These are phyloP conservation scores for Stratiomys singularior DNA, from an alignment of 2,888 invertebrate genomes.

Conservation along the genomic window DNA sequence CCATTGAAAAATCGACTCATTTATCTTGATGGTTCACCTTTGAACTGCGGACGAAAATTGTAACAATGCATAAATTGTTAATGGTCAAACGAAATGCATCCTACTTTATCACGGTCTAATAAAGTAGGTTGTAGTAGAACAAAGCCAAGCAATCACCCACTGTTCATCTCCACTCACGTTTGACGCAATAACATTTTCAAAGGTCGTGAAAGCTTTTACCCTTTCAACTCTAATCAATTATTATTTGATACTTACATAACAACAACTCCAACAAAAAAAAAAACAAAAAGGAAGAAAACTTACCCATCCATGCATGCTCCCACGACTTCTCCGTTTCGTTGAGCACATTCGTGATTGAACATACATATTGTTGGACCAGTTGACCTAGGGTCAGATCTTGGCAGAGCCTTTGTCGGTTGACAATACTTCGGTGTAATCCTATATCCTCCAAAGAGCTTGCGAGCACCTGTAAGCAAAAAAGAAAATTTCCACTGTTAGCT, in stretches of 20 bases:
- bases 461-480: constrained; percentile 61
- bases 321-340: constrained; percentile 82
- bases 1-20: no score
- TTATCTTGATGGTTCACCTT: no score
- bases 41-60: no score
- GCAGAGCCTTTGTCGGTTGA: constrained; percentile 75
- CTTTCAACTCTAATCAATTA: not conserved
- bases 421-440: constrained; percentile 85
- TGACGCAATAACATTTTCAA: not conserved
- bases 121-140: no score
- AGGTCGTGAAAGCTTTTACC: not conserved
- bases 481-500: not conserved
- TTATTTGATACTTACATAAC: no score
- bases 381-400: constrained; percentile 68
- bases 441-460: constrained; percentile 87
- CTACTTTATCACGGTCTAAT: no score
- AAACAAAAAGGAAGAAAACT: no score
- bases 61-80: no score
- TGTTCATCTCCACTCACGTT: not conserved
- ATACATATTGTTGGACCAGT: constrained; percentile 85
- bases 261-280: not conserved
- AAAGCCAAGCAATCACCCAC: not conserved
- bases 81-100: no score
- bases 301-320: constrained; percentile 90
- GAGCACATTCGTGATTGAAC: constrained; percentile 91